These are phyloP conservation scores for Xestia rhomboidea DNA, from an alignment of 2,888 invertebrate species.

Conservation along the genomic window DNA sequence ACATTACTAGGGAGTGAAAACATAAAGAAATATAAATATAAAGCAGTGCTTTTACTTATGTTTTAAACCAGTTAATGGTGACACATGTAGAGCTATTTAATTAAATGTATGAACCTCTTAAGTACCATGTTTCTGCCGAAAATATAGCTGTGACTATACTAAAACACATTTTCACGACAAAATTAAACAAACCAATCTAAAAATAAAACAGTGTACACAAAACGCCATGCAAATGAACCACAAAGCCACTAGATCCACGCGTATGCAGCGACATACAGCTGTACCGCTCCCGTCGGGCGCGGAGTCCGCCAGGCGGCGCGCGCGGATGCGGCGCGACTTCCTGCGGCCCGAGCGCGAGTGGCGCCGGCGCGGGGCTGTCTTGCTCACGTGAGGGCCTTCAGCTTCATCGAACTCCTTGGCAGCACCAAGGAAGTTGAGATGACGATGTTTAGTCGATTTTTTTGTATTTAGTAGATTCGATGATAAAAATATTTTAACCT, in stretches of 20 bases:
- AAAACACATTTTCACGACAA: neutral
- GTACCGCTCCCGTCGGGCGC: constrained; percentile 44
- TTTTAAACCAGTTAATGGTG: neutral
- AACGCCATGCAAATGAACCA: constrained; percentile 49
- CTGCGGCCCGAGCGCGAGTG: constrained; percentile 84
- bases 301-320: constrained; percentile 52
- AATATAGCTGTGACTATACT: neutral
- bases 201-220: constrained; percentile 7
- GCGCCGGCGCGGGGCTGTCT: constrained; percentile 75
- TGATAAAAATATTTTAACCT: neutral
- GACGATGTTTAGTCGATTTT: constrained; percentile 31
- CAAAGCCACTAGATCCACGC: constrained; percentile 22
- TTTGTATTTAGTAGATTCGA: neutral
- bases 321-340: constrained; percentile 77
- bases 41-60: neutral
- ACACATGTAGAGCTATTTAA: neutral
- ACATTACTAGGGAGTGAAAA: constrained; percentile 6
- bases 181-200: neutral
- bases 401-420: constrained; percentile 47
- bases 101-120: neutral
- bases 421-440: constrained; percentile 6
- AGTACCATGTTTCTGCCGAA: neutral
- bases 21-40: too few relatives aligned
- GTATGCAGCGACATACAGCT: constrained; percentile 63
- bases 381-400: constrained; percentile 42